Base-by-base conservation (phyloP, 2,888 invertebrate species). In the Cryptophagus acutangulus region DNA sequence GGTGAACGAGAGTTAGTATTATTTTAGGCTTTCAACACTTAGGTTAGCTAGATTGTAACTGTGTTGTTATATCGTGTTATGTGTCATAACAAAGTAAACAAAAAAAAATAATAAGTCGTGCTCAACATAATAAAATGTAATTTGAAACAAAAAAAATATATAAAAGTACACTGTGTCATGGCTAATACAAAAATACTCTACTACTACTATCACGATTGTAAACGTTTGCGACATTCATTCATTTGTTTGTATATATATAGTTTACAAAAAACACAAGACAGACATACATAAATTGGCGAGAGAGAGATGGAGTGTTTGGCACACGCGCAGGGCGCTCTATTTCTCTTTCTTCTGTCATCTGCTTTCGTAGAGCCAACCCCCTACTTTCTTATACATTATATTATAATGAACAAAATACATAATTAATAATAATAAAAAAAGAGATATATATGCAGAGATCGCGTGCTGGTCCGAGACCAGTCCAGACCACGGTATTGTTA, bases 31-130 rank as follows among this genome's bases (percentile, higher is more conserved):
- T 69, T 69, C 61, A 26, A 69, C 65, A 68, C 65, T 69, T 68
- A 68, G 69, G 67, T 66, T 70, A 70, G 69, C 65, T 69, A 69
- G 69, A 66, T 67, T 65, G 67, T 70, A 69, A 69, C 67, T 69
- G 69, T 70, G 70, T 69, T 69, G 69, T 70, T 70, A 66, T 65
- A 67, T 68, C 67, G 65, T 69, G 68, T 67, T 70, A 66, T 66
- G 65, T 69, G 70, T 69, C 59, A 62, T 61, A 59, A 62, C 60
- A 54, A n/a, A n/a, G n/a, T n/a, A n/a, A n/a, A n/a, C n/a, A n/a
- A n/a, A n/a, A n/a, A n/a, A n/a, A n/a, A n/a, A n/a, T n/a, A n/a
- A n/a, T 52, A 40, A 56, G 67, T 69, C 69, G 68, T 69, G 69
- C 68, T 69, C 70, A 69, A 68, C 66, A 70, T 60, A 66, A n/a